Percentiles rank a stretch among this genome's conserved stretches.
Evolutionary conservation across 2,113 vertebrate species (phyloP).

Genomic region (Rhineura floridana): DNA sequence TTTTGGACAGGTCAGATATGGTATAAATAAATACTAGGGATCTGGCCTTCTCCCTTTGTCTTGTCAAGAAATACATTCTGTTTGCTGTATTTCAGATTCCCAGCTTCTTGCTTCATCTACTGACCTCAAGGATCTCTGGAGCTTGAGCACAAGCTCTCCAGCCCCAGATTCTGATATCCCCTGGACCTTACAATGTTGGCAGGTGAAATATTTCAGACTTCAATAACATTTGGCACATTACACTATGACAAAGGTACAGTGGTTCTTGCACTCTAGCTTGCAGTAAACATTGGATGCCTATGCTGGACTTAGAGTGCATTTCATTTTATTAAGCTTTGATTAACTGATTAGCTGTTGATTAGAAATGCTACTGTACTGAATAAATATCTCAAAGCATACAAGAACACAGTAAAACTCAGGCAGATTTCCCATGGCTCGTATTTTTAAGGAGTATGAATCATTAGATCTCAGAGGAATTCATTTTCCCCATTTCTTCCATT

Average conservation of each 20-base stretch:
- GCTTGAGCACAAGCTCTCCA: background rate
- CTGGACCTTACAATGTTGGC: background rate
- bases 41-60: background rate
- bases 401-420: constrained; percentile 40
- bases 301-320: constrained; percentile 35
- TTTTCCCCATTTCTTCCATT: constrained; percentile 35
- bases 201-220: background rate
- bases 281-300: constrained; percentile 40
- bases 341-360: constrained; percentile 48
- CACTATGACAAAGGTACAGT: constrained; percentile 18
- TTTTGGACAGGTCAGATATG: background rate
- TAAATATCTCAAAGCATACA: constrained; percentile 47
- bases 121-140: background rate
- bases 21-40: background rate
- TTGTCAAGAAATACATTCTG: background rate
- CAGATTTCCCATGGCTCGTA: constrained; percentile 33
- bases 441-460: constrained; percentile 54
- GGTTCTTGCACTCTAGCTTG: constrained; percentile 24
- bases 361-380: constrained; percentile 49
- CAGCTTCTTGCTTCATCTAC: background rate
- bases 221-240: background rate
- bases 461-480: constrained; percentile 42
- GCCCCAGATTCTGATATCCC: background rate
- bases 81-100: background rate
- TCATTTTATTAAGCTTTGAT: constrained; percentile 58